These are phyloP conservation scores for Machaerirhynchus nigripectus DNA, from an alignment of 2,113 vertebrate genomes.

Conservation along the genomic window DNA sequence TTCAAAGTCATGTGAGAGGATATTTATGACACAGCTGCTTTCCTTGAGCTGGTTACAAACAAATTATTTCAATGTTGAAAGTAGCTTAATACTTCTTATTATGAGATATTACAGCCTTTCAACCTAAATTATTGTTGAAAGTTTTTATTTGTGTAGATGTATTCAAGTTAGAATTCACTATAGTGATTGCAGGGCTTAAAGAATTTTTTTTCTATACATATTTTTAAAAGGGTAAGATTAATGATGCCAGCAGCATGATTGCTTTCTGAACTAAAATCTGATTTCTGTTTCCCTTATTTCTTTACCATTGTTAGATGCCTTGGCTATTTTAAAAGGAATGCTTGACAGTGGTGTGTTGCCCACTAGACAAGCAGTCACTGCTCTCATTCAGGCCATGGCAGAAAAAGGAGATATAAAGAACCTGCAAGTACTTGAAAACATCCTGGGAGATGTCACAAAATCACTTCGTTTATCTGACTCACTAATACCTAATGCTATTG, in stretches of 20 bases:
- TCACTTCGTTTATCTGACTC: conserved; percentile 72
- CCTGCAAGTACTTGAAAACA: conserved; percentile 73
- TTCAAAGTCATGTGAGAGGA: background rate
- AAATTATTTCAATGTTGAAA: background rate
- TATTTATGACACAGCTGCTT: background rate
- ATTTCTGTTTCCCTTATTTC: background rate
- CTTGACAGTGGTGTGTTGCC: conserved; percentile 71
- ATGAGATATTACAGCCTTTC: background rate
- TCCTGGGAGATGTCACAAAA: conserved; percentile 48
- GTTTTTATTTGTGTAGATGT: background rate
- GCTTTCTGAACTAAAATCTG: background rate
- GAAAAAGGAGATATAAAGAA: conserved; percentile 73
- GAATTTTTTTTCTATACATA: background rate
- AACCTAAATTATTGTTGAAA: background rate
- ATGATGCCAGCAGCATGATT: background rate
- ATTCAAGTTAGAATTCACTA: background rate
- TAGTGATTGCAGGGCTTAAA: background rate
- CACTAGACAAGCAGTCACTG: conserved; percentile 49
- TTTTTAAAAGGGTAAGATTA: background rate
- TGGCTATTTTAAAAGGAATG: conserved; percentile 68
- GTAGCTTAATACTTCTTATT: background rate
- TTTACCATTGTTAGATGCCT: conserved; percentile 71
- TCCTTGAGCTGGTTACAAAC: background rate
- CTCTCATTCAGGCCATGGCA: conserved; percentile 76
- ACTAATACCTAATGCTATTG: conserved; percentile 82